Evolutionary conservation across 2,888 invertebrate genomes (phyloP).

Genomic region (Aporophyla lueneburgensis): DNA sequence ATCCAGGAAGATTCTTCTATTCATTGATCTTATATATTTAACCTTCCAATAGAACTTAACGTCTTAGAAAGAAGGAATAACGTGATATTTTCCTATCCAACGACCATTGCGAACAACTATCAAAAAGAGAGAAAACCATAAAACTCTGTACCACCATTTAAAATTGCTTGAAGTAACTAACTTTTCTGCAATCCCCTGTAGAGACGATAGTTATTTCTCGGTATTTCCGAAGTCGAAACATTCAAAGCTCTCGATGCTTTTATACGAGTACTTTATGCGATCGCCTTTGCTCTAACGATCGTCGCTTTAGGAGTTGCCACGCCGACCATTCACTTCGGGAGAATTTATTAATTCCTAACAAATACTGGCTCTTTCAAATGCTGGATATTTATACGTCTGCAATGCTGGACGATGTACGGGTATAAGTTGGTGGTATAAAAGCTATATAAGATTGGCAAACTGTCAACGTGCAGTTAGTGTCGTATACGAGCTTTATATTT

Average conservation of each 20-base stretch:
- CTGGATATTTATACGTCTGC: slow-evolving; percentile 61
- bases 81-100: slow-evolving; percentile 13
- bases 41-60: background rate
- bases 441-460: slow-evolving; percentile 57
- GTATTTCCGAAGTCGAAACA: slow-evolving; percentile 42
- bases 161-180: slow-evolving; percentile 31
- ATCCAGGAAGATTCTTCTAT: background rate
- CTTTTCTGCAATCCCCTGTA: slow-evolving; percentile 10
- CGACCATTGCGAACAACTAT: background rate
- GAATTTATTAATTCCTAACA: slow-evolving; percentile 62
- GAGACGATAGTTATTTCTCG: slow-evolving; percentile 30
- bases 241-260: slow-evolving; percentile 42
- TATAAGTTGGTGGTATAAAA: slow-evolving; percentile 25
- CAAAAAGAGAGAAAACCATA: slow-evolving; percentile 7
- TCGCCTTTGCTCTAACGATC: slow-evolving; percentile 49
- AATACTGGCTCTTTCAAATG: slow-evolving; percentile 42
- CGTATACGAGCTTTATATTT: slow-evolving; percentile 38
- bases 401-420: slow-evolving; percentile 22
- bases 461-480: slow-evolving; percentile 51
- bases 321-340: slow-evolving; percentile 38
- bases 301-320: slow-evolving; percentile 46
- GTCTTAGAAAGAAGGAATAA: background rate
- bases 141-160: slow-evolving; percentile 20
- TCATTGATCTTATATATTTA: background rate
- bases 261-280: slow-evolving; percentile 50